Evolutionary conservation across 1,140 invertebrate genomes (phyloP).

Genomic region (Drosophila azteca): DNA sequence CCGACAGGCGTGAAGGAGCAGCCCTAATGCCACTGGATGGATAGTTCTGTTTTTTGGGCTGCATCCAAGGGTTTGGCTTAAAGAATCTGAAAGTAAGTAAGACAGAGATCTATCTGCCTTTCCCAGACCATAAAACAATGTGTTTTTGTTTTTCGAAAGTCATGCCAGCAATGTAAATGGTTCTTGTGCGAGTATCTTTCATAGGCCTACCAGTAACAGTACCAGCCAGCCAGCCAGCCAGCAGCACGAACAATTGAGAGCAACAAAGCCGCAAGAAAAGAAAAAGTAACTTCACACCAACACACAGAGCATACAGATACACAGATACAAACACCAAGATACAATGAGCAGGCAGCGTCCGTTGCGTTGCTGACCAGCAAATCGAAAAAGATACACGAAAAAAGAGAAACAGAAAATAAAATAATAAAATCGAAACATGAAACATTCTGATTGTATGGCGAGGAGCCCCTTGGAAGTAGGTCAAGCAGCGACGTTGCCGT

Average conservation of each 20-base stretch:
- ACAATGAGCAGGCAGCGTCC: conserved; percentile 33
- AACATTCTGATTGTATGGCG: conserved; percentile 83
- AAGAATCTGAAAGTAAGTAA: conserved; percentile 46
- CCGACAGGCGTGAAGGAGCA: conserved; percentile 22
- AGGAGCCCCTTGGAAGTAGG: conserved; percentile 57
- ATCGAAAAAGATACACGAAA: conserved; percentile 77
- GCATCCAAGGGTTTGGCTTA: conserved; percentile 10
- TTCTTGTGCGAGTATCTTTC: conserved; percentile 70
- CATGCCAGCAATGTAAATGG: conserved; percentile 74
- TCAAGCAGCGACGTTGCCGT: conserved; percentile 58
- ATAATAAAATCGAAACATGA: conserved; percentile 83
- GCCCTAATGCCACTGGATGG: conserved; percentile 2
- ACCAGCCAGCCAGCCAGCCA: conserved; percentile 4
- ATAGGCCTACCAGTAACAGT: conserved; percentile 60
- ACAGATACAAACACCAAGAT: conserved; percentile 7
- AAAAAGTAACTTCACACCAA: conserved; percentile 77
- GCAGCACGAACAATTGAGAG: conserved; percentile 73
- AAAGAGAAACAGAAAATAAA: conserved; percentile 78
- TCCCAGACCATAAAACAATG: conserved; percentile 30
- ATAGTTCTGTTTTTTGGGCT: conserved; percentile 24
- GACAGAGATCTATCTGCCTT: conserved; percentile 21
- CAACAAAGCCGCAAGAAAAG: conserved; percentile 72
- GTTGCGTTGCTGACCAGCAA: conserved; percentile 49
- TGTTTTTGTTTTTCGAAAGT: conserved; percentile 73
- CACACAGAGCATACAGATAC: conserved; percentile 10